Percentiles rank a stretch among this genome's conserved stretches.
Evolutionary conservation across 2,888 invertebrate species (phyloP).

Genomic region (Mystacides longicornis): DNA sequence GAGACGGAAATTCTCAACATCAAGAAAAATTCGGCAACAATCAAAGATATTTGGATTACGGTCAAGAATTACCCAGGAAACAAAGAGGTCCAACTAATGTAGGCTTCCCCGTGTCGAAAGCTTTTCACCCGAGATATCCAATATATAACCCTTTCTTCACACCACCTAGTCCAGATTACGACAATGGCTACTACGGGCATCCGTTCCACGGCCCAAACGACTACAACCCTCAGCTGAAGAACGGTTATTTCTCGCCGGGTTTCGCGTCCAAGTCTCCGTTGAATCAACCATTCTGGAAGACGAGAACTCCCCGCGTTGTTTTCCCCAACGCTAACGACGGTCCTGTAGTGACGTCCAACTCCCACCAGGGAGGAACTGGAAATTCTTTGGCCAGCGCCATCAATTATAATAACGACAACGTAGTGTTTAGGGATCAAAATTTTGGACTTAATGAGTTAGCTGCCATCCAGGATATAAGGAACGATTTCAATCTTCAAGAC

Average conservation of each 20-base stretch:
- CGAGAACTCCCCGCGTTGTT: conserved; percentile 44
- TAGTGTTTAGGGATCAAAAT: conserved; percentile 53
- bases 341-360: conserved; percentile 38
- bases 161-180: conserved; percentile 16
- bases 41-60: conserved; percentile 7
- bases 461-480: conserved; percentile 42
- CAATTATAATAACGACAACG: conserved; percentile 36
- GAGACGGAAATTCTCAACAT: conserved; percentile 10
- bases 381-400: conserved; percentile 29
- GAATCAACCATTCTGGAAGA: conserved; percentile 35
- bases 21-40: conserved; percentile 12
- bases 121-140: conserved; percentile 20
- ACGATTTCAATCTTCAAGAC: conserved; percentile 58
- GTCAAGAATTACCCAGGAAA: neutral
- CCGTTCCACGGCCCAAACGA: conserved; percentile 8
- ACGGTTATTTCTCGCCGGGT: conserved; percentile 27
- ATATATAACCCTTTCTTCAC: conserved; percentile 19
- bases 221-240: conserved; percentile 36
- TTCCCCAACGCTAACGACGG: conserved; percentile 40
- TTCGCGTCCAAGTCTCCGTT: conserved; percentile 32
- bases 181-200: conserved; percentile 1
- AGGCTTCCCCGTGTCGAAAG: conserved; percentile 12
- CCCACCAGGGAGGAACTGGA: conserved; percentile 33
- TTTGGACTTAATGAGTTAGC: conserved; percentile 53
- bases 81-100: conserved; percentile 4